Evolutionary conservation across 2,888 invertebrate genomes (phyloP), one percentile per base, ranked within the genome.

Genomic region (Drosophila neonasuta): DNA sequence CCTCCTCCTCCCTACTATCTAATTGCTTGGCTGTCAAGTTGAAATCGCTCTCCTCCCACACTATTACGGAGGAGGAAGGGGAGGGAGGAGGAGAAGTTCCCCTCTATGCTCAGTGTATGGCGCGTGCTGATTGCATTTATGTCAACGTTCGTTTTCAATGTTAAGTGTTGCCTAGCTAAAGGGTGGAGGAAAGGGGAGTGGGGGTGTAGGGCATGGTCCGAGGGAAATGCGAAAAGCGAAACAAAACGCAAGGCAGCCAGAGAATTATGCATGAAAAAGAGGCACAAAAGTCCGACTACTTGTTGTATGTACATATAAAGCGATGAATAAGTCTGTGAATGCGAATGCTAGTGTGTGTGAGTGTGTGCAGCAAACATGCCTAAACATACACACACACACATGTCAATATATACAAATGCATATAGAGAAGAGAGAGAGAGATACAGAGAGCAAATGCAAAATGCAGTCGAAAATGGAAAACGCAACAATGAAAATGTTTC

Each of bases 61-160:
- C 15, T 7, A 17, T 17, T 11, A 24, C 24, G 24, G 24, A 2
- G 24, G 24, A 24, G 24, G 20, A 13, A 1, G 13, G 13, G 13
- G 13, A 13, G 13, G 13, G 13, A 24, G 24, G 24, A 6, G 6
- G 24, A 24, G 15, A 6, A 15, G 17, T 17, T 10, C 7, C 42
- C 2, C 6, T 42, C 20, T 4, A 5, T 34, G 30, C 17, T 29
- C 34, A 49, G 55, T 59, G 39, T 62, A 56, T 74, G 74, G 65
- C 80, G 79, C 84, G 81, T 81, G 81, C 77, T 79, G 78, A 79
- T 76, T 84, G 87, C 88, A 84, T 87, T 87, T 88, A 84, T 86
- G 87, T 87, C 88, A 87, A 87, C 78, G 88, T 80, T 80, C 87
- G 86, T 85, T 88, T 88, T 88, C 87, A 88, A 88, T 88, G 87